Evolutionary conservation across 2,888 invertebrate genomes (phyloP).

Genomic region (Melanargia galathea): DNA sequence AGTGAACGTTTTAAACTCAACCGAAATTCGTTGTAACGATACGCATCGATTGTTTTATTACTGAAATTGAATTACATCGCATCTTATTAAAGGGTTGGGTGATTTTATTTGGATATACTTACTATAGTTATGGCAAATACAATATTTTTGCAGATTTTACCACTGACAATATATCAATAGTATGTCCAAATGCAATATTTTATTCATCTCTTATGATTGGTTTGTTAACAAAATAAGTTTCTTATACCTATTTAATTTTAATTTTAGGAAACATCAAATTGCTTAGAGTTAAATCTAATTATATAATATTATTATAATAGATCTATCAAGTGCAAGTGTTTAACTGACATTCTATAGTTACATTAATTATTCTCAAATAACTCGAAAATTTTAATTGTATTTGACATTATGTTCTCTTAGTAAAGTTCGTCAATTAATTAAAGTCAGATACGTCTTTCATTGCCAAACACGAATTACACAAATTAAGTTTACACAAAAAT

Average conservation of each 20-base stretch:
- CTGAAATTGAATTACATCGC: conserved; percentile 68
- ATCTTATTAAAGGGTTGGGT: conserved; percentile 62
- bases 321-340: too few relatives aligned
- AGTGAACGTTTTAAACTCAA: conserved; percentile 76
- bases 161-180: too few relatives aligned
- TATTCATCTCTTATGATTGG: too few relatives aligned
- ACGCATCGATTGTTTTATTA: conserved; percentile 77
- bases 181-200: too few relatives aligned
- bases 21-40: conserved; percentile 74
- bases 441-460: conserved; percentile 37
- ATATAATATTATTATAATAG: too few relatives aligned
- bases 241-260: too few relatives aligned
- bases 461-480: conserved; percentile 48
- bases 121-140: conserved; percentile 41
- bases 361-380: not conserved
- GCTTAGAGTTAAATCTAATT: not conserved
- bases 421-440: conserved; percentile 30
- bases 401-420: conserved; percentile 15
- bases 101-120: conserved; percentile 55
- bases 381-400: not conserved
- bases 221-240: too few relatives aligned
- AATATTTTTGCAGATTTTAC: too few relatives aligned
- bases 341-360: not conserved
- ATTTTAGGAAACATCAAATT: not conserved
- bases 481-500: conserved; percentile 80